Base-by-base conservation (phyloP, 2,888 invertebrate species). In the Lamellibrachia satsuma region DNA sequence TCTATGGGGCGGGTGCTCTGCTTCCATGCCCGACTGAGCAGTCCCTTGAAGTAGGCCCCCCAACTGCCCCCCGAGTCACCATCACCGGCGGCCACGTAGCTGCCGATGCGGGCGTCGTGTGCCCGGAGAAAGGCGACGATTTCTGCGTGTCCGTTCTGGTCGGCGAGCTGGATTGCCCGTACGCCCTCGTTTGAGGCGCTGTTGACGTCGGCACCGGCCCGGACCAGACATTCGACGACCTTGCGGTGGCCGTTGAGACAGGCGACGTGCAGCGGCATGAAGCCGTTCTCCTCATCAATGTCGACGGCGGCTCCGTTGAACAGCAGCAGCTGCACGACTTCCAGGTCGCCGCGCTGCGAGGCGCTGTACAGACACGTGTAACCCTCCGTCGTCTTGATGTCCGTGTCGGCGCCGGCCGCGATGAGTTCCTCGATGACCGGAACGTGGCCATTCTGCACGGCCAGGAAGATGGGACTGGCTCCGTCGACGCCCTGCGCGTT, bases 361-460 rank as follows among this genome's bases (percentile, higher is more conserved):
- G 94, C 94, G 92, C 93, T 94, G 93, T 94, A 94, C 51, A 94
- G 92, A 90, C 93, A 93, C 22, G 94, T 94, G 90, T 93, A 94
- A 3, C 94, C 94, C 27, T 94, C 93, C 51, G 55, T 11, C n/a
- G 39, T 51, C 51, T 75, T 27, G 75, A 93, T 92, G 91, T 94
- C 93, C n/a, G 94, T 93, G 90, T 94, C 93, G 15, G 94, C 94
- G 7, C 92, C 92, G 60, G 93, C 92, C 92, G 94, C 90, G 90
- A 94, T 93, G 22, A 94, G 94, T 75, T 94, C 93, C 92, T 94
- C 94, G 3, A 94, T 93, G 52, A 94, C 93, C 39, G 93, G 52
- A 90, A 94, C 94, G 93, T 94, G 94, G n/a, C 94, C 94, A 91
- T 94, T 94, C 93, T 94, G 94, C 27, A 94, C 93, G 91, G 94